These are phyloP conservation scores for Ptilonorhynchus violaceus DNA, from an alignment of 2,113 vertebrate genomes.

Conservation along the genomic window DNA sequence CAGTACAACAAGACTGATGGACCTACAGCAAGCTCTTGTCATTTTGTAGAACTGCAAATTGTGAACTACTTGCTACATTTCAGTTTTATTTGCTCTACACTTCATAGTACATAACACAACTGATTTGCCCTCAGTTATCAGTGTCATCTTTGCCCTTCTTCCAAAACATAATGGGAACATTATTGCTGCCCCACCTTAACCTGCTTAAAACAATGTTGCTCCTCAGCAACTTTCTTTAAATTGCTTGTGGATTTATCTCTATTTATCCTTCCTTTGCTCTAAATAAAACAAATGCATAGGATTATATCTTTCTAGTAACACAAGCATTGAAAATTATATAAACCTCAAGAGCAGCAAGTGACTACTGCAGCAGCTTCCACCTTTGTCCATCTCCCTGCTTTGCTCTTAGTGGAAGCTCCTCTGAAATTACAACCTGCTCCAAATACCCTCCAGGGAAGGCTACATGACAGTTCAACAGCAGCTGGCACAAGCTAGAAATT, in stretches of 20 bases:
- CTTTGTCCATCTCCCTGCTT: not conserved
- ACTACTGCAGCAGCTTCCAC: not conserved
- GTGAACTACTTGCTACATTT: not conserved
- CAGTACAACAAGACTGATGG: not conserved
- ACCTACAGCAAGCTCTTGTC: not conserved
- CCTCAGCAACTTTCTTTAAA: not conserved
- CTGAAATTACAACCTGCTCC: not conserved
- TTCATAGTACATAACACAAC: not conserved
- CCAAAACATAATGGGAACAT: not conserved
- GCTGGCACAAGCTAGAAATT: not conserved
- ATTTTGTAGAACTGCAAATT: not conserved
- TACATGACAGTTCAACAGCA: not conserved
- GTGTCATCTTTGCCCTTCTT: not conserved
- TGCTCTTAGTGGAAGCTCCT: not conserved
- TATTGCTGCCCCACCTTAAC: not conserved
- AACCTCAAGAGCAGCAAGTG: not conserved
- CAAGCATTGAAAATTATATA: not conserved
- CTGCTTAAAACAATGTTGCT: not conserved
- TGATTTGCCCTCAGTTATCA: not conserved
- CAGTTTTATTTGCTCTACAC: not conserved
- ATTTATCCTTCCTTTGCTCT: not conserved
- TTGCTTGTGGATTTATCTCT: not conserved
- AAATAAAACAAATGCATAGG: not conserved
- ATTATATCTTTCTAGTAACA: not conserved
- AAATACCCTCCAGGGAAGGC: not conserved